Evolutionary conservation across 2,113 vertebrate species (phyloP), one percentile per base, ranked within the genome.

Genomic region (Ctenomys sociabilis): DNA sequence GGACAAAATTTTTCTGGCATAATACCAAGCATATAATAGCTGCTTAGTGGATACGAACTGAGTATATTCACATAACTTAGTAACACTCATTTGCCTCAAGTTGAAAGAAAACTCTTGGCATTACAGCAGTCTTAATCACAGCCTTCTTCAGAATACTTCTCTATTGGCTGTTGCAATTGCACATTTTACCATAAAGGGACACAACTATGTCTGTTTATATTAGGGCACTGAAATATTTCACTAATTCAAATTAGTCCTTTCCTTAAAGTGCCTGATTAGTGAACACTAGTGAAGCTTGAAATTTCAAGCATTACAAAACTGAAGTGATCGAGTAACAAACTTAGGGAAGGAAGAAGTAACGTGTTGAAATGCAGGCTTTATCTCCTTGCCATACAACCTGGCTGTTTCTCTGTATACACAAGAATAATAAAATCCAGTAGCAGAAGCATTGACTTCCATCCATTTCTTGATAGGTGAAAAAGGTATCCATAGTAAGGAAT

Each of bases 31-130:
- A 52, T 93, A 88, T 77, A 95, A 82, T 85, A 82, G 92, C 35
- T 86, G 45, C 86, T 96, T 72, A 90, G 90, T 63, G 84, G 91
- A 57, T 40, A 68, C 64, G 77, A 92, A 81, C 26, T 22, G 78
- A 92, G 52, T 26, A 70, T 35, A 77, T 70, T 90, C 77, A 68
- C 30, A 90, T 87, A 87, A 64, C 35, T 75, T 72, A 68, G 43
- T 83, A 77, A 88, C 21, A 57, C 17, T 80, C 52, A 68, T 89
- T 84, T 80, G 40, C 43, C 61, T 85, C 43, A 84, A 61, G 89
- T 61, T 88, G 57, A 30, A 57, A 88, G 40, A 92, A 82, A 59
- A 75, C 4, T 61, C 16, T 59, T 66, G 16, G 35, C 43, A 6
- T 72, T 92, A 72, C 91, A 84, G 35, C 17, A 90, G 59, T 85